phyloP scores from a whole-genome alignment of 2,113 vertebrate species.

The Coturnix japonica region DNA sequence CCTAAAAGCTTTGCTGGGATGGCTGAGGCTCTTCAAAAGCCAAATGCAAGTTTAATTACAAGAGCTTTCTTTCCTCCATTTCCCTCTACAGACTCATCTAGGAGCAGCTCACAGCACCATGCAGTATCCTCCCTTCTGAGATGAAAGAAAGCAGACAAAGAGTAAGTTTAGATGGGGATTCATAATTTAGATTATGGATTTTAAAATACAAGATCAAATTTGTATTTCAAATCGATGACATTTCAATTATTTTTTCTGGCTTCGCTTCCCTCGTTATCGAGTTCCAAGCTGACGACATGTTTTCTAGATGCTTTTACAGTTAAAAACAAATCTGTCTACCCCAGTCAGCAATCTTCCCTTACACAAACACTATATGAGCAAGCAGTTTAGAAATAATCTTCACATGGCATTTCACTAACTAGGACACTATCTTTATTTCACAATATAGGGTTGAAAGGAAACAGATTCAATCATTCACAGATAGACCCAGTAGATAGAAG shows the following conservation, averaged over 20 bases:
- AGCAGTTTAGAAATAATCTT: slow-evolving; percentile 20
- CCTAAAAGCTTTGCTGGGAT: neutral
- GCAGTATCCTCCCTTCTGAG: neutral
- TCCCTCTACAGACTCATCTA: neutral
- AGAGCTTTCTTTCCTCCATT: neutral
- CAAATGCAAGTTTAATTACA: neutral
- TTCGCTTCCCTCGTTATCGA: slow-evolving; percentile 21
- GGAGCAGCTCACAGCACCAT: neutral
- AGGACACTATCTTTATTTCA: neutral
- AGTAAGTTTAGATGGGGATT: neutral
- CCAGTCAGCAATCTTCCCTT: neutral
- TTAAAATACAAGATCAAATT: neutral
- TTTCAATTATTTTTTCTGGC: neutral
- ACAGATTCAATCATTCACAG: slow-evolving; percentile 21
- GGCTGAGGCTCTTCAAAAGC: neutral
- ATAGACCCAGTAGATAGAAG: neutral
- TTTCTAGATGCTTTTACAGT: neutral
- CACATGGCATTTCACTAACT: neutral
- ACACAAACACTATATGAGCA: neutral
- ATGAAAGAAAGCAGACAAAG: neutral
- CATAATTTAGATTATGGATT: neutral
- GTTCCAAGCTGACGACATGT: neutral
- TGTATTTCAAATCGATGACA: slow-evolving; percentile 27
- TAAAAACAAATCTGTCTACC: slow-evolving; percentile 25
- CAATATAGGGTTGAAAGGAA: neutral